Conservation (phyloP, 2,113 vertebrate genomes). For the Donacobius atricapilla region DNA sequence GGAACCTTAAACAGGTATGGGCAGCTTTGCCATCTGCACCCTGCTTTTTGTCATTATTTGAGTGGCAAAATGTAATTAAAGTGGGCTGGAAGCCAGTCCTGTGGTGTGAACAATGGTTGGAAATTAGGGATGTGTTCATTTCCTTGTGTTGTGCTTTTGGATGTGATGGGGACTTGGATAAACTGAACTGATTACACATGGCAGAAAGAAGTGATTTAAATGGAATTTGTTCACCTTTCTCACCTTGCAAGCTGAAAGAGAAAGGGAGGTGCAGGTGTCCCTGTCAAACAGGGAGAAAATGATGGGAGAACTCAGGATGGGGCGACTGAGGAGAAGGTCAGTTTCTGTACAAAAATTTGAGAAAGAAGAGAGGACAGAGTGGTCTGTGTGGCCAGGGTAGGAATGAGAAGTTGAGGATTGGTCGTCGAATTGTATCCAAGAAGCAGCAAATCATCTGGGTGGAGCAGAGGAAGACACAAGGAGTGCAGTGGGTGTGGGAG, state of each 20-base stretch:
- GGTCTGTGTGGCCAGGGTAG: not conserved
- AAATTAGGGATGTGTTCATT: not conserved
- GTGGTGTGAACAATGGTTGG: not conserved
- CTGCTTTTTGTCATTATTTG: not conserved
- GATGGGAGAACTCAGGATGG: too few species aligned
- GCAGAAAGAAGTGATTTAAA: not conserved
- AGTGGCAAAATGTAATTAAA: not conserved
- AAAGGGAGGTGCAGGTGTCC: not conserved
- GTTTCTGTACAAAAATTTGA: not conserved
- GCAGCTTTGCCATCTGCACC: not conserved
- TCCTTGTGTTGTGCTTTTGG: not conserved
- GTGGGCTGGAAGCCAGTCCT: not conserved
- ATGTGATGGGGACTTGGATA: not conserved
- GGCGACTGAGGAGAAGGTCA: not conserved
- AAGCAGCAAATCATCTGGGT: not conserved
- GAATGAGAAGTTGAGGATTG: not conserved
- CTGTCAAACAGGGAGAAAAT: not conserved
- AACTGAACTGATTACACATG: not conserved
- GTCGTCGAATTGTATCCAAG: not conserved
- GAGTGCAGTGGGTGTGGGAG: not conserved
- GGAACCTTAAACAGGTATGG: slow-evolving; percentile 74
- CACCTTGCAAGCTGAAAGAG: not conserved
- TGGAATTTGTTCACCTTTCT: not conserved
- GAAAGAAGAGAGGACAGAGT: not conserved
- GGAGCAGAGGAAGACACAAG: not conserved